phyloP scores from a whole-genome alignment of 2,888 invertebrate species.

The Myopa testacea region DNA sequence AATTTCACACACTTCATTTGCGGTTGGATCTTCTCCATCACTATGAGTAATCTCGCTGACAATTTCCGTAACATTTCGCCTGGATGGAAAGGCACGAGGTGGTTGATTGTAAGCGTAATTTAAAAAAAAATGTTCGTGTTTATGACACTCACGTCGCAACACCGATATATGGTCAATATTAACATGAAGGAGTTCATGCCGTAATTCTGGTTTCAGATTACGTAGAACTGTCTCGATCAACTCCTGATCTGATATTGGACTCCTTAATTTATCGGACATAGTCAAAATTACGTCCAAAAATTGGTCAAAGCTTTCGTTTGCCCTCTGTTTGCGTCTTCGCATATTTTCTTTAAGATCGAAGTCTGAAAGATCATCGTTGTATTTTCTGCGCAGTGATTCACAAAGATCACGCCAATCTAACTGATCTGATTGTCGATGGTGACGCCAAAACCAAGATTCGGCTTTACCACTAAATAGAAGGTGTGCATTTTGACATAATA shows the following conservation, averaged over 20 bases:
- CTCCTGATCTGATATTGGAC: conserved; percentile 23
- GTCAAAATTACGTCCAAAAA: conserved; percentile 30
- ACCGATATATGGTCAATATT: no score
- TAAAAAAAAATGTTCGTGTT: no score
- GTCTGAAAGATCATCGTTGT: conserved; percentile 29
- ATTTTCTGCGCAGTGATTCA: conserved; percentile 18
- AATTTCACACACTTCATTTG: conserved; percentile 7
- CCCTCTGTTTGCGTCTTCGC: conserved; percentile 33
- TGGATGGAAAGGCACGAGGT: no score
- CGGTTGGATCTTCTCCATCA: not conserved
- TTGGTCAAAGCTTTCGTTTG: conserved; percentile 31
- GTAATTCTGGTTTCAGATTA: conserved; percentile 7
- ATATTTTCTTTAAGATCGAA: conserved; percentile 38
- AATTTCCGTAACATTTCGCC: not conserved
- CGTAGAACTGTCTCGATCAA: conserved; percentile 33
- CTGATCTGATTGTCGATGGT: conserved; percentile 20
- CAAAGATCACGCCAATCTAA: conserved; percentile 34
- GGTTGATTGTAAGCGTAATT: no score
- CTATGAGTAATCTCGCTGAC: not conserved
- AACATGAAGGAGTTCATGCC: no score
- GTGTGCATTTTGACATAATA: no score
- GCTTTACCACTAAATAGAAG: no score
- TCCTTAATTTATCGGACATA: conserved; percentile 27
- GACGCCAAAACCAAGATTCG: conserved; percentile 21
- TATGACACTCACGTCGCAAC: no score